A percentile compares a stretch with the other conserved stretches of the same genome.
Evolutionary conservation across 2,797 vertebrate genomes (phyloP).

Genomic region (Lithobates pipiens): DNA sequence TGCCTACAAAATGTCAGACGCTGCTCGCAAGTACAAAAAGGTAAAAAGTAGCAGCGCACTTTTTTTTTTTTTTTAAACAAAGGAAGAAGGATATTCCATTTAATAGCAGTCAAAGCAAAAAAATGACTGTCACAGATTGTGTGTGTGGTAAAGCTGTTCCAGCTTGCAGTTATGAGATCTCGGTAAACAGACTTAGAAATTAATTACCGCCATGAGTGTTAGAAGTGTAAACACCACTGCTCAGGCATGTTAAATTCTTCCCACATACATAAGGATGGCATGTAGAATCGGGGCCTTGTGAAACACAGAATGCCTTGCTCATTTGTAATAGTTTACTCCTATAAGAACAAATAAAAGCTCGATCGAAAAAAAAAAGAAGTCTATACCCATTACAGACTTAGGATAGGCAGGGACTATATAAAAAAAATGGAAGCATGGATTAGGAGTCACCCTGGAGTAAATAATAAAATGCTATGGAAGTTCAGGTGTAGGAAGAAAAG

Average conservation of each 20-base stretch:
- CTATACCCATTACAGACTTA: background rate
- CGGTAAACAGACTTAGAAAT: conserved; percentile 20
- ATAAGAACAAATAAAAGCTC: conserved; percentile 19
- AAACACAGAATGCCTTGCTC: conserved; percentile 24
- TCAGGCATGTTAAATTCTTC: conserved; percentile 47
- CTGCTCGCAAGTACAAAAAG: too few species aligned
- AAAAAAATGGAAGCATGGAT: background rate
- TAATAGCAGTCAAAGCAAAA: background rate
- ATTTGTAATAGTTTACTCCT: background rate
- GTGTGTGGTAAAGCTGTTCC: background rate
- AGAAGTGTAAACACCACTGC: conserved; percentile 34
- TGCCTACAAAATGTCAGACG: too few species aligned
- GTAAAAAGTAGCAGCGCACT: too few species aligned
- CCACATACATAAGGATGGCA: conserved; percentile 38
- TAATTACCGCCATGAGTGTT: conserved; percentile 6
- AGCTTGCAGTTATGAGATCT: background rate
- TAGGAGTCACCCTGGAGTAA: background rate
- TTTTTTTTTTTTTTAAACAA: too few species aligned
- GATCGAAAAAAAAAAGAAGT: background rate
- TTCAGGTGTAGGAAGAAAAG: background rate
- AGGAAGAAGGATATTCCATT: background rate
- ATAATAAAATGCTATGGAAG: background rate
- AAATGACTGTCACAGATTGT: background rate
- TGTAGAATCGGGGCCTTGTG: background rate
- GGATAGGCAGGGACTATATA: background rate